Evolutionary conservation across 2,888 invertebrate species (phyloP).

Genomic region (Oscheius sp.): DNA sequence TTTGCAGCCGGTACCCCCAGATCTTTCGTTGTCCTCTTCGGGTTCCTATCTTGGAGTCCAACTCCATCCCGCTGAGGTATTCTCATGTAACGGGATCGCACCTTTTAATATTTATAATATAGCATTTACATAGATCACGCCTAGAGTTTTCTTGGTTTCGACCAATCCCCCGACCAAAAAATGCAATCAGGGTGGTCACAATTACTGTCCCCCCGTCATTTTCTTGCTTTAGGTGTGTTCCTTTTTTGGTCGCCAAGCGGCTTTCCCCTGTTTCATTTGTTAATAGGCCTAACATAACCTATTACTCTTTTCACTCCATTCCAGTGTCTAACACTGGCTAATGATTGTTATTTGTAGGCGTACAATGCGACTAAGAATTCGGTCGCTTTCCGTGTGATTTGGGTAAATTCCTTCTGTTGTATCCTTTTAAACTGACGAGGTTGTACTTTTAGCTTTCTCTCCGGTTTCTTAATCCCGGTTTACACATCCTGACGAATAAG

Average conservation of each 20-base stretch:
- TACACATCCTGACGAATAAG: too few relatives aligned
- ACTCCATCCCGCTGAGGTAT: slow-evolving; percentile 10
- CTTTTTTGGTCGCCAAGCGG: slow-evolving; percentile 17
- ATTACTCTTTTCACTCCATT: background rate
- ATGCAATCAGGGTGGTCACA: background rate
- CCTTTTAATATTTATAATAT: background rate
- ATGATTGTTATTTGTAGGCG: slow-evolving; percentile 14
- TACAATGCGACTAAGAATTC: too few relatives aligned
- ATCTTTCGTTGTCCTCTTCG: slow-evolving; percentile 22
- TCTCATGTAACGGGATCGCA: slow-evolving; percentile 5
- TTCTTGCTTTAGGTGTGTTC: background rate
- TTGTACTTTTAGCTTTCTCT: too few relatives aligned
- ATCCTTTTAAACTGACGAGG: too few relatives aligned
- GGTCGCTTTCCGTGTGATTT: too few relatives aligned
- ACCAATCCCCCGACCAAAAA: background rate
- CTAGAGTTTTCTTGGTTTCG: background rate
- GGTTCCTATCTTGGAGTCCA: slow-evolving; percentile 23
- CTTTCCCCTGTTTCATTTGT: slow-evolving; percentile 2
- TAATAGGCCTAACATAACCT: slow-evolving; percentile 14
- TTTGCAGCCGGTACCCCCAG: slow-evolving; percentile 25
- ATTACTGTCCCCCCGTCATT: background rate
- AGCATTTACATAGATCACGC: background rate
- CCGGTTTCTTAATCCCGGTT: too few relatives aligned
- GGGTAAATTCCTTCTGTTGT: too few relatives aligned
- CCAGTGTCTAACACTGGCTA: slow-evolving; percentile 33